A percentile compares a stretch with the other conserved stretches of the same genome.
These are phyloP conservation scores for Synanthedon vespiformis DNA, from an alignment of 2,888 invertebrate genomes.

Conservation along the genomic window DNA sequence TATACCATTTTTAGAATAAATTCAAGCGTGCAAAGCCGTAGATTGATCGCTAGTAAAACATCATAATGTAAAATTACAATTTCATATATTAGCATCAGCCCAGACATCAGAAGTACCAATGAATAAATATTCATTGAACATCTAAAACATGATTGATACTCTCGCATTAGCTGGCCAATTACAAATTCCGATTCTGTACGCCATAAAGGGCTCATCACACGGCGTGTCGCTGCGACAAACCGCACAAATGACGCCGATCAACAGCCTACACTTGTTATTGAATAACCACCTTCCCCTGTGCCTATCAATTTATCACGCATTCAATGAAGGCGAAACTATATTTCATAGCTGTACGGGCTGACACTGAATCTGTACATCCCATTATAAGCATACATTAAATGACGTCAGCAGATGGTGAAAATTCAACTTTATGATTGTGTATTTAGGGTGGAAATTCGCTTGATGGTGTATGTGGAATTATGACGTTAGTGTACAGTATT, in stretches of 20 bases:
- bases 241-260: conserved; percentile 35
- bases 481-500: conserved; percentile 16
- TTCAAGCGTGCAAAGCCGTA: no score
- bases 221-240: conserved; percentile 12
- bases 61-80: no score
- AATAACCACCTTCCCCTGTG: conserved; percentile 54
- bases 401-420: not conserved
- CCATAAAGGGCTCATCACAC: conserved; percentile 9
- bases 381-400: conserved; percentile 23
- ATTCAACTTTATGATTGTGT: not conserved
- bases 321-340: conserved; percentile 69
- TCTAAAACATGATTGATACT: conserved; percentile 15
- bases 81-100: no score
- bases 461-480: conserved; percentile 8
- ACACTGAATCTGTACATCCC: conserved; percentile 37
- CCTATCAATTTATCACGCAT: conserved; percentile 66
- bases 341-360: conserved; percentile 56
- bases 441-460: conserved; percentile 5
- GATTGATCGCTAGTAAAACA: no score
- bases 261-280: conserved; percentile 62
- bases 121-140: no score
- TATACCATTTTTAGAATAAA: no score
- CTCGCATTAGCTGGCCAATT: conserved; percentile 20
- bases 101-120: no score
- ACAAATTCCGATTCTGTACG: conserved; percentile 28